Conservation (phyloP, 2,888 invertebrate species). For the Tinea semifulvella region DNA sequence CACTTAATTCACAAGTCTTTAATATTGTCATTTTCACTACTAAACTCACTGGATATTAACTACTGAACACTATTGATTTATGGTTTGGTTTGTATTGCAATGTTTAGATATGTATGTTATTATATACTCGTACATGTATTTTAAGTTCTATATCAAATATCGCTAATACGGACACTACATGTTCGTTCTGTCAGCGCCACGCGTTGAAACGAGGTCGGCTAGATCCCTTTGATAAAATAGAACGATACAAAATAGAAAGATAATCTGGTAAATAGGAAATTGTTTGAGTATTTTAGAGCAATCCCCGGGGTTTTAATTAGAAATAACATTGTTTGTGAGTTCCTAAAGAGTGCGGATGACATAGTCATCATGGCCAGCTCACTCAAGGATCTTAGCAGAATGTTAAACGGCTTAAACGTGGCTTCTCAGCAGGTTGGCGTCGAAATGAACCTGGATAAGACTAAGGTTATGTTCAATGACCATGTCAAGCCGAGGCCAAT, state of each 20-base stretch:
- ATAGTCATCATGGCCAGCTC: too few species aligned
- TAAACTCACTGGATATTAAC: neutral
- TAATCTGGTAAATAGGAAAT: conserved; percentile 1
- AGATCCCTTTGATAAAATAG: conserved; percentile 12
- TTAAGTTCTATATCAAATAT: neutral
- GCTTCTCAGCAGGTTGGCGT: too few species aligned
- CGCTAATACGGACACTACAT: conserved; percentile 3
- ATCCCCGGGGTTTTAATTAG: too few species aligned
- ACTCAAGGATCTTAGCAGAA: too few species aligned
- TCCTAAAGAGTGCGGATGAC: too few species aligned
- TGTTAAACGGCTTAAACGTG: too few species aligned
- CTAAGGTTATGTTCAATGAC: too few species aligned
- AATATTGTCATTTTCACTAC: neutral
- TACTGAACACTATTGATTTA: neutral
- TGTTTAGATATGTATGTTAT: neutral
- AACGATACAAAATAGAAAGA: conserved; percentile 1
- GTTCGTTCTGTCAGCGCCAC: conserved; percentile 13
- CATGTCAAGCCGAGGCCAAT: too few species aligned
- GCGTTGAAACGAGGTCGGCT: neutral
- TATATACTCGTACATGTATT: neutral
- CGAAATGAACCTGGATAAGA: too few species aligned
- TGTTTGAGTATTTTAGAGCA: too few species aligned
- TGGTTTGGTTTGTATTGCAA: neutral
- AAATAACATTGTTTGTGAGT: too few species aligned
- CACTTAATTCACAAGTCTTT: neutral